These are phyloP conservation scores for Neogobius melanostomus DNA, from an alignment of 2,113 vertebrate genomes.

Conservation along the genomic window DNA sequence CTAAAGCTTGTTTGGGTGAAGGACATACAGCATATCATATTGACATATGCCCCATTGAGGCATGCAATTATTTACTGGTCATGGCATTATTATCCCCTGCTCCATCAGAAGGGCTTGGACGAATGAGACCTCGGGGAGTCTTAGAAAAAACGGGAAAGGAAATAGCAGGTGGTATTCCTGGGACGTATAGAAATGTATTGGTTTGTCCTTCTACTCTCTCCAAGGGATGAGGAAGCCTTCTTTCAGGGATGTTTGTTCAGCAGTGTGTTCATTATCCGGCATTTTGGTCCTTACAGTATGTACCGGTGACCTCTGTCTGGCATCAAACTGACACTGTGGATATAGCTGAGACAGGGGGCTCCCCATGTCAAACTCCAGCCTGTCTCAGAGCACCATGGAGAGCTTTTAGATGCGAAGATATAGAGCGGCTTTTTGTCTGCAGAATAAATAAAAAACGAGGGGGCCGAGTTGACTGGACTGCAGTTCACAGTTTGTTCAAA, in stretches of 20 bases:
- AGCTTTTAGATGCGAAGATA: constrained; percentile 40
- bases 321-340: constrained; percentile 61
- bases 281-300: constrained; percentile 59
- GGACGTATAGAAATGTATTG: constrained; percentile 67
- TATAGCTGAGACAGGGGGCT: constrained; percentile 40
- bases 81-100: constrained; percentile 84
- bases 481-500: constrained; percentile 39
- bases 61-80: constrained; percentile 85
- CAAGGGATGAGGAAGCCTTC: constrained; percentile 54
- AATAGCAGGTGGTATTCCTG: constrained; percentile 82
- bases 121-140: constrained; percentile 78
- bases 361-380: constrained; percentile 49
- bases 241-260: constrained; percentile 61
- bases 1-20: constrained; percentile 78
- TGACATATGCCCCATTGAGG: constrained; percentile 82
- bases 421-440: constrained; percentile 36
- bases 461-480: constrained; percentile 29
- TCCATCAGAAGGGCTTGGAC: constrained; percentile 82
- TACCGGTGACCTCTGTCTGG: constrained; percentile 67
- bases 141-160: constrained; percentile 70
- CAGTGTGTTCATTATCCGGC: constrained; percentile 64
- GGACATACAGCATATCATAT: constrained; percentile 78
- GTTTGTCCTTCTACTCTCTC: constrained; percentile 76
- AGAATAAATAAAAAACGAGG: constrained; percentile 48
- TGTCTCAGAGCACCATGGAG: constrained; percentile 29